These are phyloP conservation scores for Halocaridina rubra DNA, from an alignment of 2,888 invertebrate species.

Conservation along the genomic window DNA sequence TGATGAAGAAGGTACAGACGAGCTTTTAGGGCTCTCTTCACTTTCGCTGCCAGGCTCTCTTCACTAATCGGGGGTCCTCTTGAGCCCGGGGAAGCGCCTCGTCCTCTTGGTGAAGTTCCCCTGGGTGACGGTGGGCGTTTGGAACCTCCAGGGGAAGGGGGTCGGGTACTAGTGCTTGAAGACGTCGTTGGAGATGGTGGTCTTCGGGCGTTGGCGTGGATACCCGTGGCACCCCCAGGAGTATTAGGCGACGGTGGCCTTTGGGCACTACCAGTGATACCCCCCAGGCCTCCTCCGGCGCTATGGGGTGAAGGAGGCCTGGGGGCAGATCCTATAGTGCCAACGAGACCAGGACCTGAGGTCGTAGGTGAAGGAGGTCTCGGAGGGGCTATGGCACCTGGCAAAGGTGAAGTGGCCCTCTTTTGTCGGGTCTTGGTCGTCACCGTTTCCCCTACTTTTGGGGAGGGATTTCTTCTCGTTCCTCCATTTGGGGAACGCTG, in stretches of 20 bases:
- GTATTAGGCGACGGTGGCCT: background rate
- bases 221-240: background rate
- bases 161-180: slow-evolving; percentile 2
- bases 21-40: slow-evolving; percentile 67
- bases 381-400: background rate
- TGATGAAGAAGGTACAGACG: slow-evolving; percentile 70
- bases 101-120: slow-evolving; percentile 46
- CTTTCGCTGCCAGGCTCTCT: slow-evolving; percentile 64
- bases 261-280: background rate
- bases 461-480: slow-evolving; percentile 34
- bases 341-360: background rate
- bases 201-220: background rate
- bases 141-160: slow-evolving; percentile 22
- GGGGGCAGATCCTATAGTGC: background rate
- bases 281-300: background rate
- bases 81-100: slow-evolving; percentile 49
- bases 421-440: background rate
- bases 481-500: slow-evolving; percentile 40
- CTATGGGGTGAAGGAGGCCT: background rate
- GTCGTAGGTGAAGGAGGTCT: background rate
- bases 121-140: slow-evolving; percentile 48
- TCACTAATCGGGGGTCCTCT: slow-evolving; percentile 57
- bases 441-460: background rate
- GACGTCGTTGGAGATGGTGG: slow-evolving; percentile 6
- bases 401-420: background rate